Conservation (phyloP, 2,888 invertebrate species). For the Abscondita cerata region DNA sequence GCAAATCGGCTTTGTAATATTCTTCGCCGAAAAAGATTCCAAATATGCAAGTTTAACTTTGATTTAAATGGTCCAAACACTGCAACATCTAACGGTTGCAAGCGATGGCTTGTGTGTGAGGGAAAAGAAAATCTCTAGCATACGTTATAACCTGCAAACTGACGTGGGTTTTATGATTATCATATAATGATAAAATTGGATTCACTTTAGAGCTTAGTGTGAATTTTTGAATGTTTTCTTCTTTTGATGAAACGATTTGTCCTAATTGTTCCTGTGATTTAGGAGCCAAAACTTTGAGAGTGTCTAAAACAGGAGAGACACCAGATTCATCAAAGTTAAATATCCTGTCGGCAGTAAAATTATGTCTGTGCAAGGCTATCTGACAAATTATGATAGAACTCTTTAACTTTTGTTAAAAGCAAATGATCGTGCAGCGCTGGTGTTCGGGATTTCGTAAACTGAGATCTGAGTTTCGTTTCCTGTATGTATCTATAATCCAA, state of each 20-base stretch:
- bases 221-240: conserved; percentile 9
- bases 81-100: conserved; percentile 28
- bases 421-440: conserved; percentile 21
- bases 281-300: conserved; percentile 38
- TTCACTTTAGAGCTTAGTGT: conserved; percentile 40
- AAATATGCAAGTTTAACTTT: background rate
- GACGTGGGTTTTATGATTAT: conserved; percentile 14
- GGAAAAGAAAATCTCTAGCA: conserved; percentile 22
- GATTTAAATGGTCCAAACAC: conserved; percentile 25
- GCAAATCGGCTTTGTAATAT: too few species aligned
- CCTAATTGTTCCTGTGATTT: conserved; percentile 30
- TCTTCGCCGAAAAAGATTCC: too few species aligned
- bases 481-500: background rate
- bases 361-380: background rate
- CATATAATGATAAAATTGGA: conserved; percentile 34
- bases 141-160: conserved; percentile 5
- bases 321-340: conserved; percentile 8
- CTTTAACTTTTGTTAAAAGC: background rate
- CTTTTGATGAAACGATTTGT: conserved; percentile 20
- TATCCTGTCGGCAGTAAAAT: conserved; percentile 3
- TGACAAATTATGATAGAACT: background rate
- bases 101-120: conserved; percentile 25
- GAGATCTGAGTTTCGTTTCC: background rate
- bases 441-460: background rate
- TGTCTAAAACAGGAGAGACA: conserved; percentile 22